These are phyloP conservation scores for Hypotaenidia okinawae DNA, from an alignment of 2,797 vertebrate species.

Conservation along the genomic window DNA sequence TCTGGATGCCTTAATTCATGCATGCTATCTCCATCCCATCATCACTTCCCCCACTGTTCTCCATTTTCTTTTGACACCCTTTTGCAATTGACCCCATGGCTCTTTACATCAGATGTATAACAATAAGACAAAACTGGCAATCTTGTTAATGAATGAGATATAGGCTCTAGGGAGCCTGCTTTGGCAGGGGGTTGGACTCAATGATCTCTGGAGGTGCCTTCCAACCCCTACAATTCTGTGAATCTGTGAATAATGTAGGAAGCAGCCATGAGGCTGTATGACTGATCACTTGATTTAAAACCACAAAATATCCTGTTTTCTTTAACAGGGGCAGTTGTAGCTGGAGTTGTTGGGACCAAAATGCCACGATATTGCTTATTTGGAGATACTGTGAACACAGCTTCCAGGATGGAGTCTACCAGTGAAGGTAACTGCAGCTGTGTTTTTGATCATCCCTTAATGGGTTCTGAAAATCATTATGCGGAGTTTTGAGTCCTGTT, in stretches of 20 bases:
- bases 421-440: constrained; percentile 79
- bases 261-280: background rate
- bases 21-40: background rate
- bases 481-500: background rate
- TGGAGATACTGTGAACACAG: constrained; percentile 92
- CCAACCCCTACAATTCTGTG: too few relatives aligned
- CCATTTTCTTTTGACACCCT: background rate
- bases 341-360: constrained; percentile 91
- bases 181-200: too few relatives aligned
- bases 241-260: background rate
- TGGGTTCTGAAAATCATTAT: background rate
- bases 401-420: constrained; percentile 93
- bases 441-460: background rate
- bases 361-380: constrained; percentile 95
- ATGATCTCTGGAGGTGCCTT: too few relatives aligned
- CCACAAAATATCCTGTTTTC: background rate
- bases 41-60: background rate
- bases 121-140: background rate
- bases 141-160: background rate
- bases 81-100: background rate
- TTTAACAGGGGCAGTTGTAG: constrained; percentile 85
- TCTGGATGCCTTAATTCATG: background rate
- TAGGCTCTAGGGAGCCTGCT: too few relatives aligned
- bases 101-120: background rate
- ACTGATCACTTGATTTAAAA: background rate